These are phyloP conservation scores for Mactra quadrangularis DNA, from an alignment of 1,140 invertebrate genomes.

Conservation along the genomic window DNA sequence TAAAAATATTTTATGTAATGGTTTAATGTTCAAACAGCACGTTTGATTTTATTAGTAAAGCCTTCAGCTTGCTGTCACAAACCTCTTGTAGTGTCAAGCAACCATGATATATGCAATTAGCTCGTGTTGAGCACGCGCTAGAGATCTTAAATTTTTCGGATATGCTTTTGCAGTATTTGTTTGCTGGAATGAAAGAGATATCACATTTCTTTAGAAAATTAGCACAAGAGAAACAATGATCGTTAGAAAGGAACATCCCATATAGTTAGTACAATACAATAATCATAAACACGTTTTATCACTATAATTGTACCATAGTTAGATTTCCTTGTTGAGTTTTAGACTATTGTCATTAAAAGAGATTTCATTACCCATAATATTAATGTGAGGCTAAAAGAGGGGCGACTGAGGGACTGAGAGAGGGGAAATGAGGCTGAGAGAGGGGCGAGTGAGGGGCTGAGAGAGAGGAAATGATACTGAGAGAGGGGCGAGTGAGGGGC, in stretches of 20 bases:
- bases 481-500: too few relatives aligned
- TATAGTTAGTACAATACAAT: background rate
- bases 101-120: slow-evolving; percentile 50
- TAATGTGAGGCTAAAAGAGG: too few relatives aligned
- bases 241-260: slow-evolving; percentile 17
- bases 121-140: slow-evolving; percentile 42
- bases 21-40: slow-evolving; percentile 2
- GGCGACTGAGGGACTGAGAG: too few relatives aligned
- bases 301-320: slow-evolving; percentile 28
- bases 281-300: slow-evolving; percentile 34
- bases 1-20: slow-evolving; percentile 55
- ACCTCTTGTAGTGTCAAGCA: slow-evolving; percentile 50
- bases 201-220: slow-evolving; percentile 44
- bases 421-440: too few relatives aligned
- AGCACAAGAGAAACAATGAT: slow-evolving; percentile 5
- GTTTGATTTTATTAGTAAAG: slow-evolving; percentile 47
- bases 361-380: too few relatives aligned
- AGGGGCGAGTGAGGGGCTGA: too few relatives aligned
- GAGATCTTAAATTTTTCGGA: slow-evolving; percentile 45
- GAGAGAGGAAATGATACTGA: too few relatives aligned
- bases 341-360: too few relatives aligned
- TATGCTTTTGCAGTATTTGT: slow-evolving; percentile 24
- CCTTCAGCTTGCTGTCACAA: slow-evolving; percentile 15
- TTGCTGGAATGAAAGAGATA: slow-evolving; percentile 16
- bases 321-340: background rate